These are phyloP conservation scores for Bufo bufo DNA, from an alignment of 2,113 vertebrate genomes.

Conservation along the genomic window DNA sequence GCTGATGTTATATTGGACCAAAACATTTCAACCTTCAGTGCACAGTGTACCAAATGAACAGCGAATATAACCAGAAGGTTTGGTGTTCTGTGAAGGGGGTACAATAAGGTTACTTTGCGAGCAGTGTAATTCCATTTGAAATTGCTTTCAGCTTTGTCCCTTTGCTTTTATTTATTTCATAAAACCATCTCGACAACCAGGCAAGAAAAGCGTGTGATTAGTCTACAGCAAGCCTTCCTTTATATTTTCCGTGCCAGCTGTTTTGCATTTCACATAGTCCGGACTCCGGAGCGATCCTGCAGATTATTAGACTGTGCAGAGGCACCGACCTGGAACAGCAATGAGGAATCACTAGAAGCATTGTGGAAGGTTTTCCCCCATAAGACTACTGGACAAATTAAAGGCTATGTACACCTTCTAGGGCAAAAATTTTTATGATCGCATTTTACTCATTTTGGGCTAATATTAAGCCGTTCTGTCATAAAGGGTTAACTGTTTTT, in stretches of 20 bases:
- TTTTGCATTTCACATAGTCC: slow-evolving; percentile 23
- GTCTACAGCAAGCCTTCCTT: slow-evolving; percentile 26
- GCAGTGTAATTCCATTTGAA: background rate
- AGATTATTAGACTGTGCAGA: slow-evolving; percentile 25
- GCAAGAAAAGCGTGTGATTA: slow-evolving; percentile 10
- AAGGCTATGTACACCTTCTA: background rate
- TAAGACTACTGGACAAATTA: background rate
- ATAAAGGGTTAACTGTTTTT: no score
- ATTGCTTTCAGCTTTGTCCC: background rate
- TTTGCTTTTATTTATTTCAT: slow-evolving; percentile 38
- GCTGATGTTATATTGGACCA: background rate
- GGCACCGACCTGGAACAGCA: slow-evolving; percentile 34
- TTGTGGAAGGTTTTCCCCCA: background rate
- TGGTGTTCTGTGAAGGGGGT: background rate
- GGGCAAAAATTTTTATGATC: no score
- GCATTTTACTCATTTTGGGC: no score
- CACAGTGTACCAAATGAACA: background rate
- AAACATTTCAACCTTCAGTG: background rate
- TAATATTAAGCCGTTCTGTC: no score
- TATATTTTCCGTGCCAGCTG: slow-evolving; percentile 37
- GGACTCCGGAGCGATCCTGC: background rate
- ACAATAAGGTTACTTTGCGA: background rate
- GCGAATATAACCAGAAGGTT: background rate
- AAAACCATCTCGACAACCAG: slow-evolving; percentile 8
- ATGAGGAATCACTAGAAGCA: background rate